Conservation (phyloP, 2,888 invertebrate genomes). For the Sepiola atlantica region DNA sequence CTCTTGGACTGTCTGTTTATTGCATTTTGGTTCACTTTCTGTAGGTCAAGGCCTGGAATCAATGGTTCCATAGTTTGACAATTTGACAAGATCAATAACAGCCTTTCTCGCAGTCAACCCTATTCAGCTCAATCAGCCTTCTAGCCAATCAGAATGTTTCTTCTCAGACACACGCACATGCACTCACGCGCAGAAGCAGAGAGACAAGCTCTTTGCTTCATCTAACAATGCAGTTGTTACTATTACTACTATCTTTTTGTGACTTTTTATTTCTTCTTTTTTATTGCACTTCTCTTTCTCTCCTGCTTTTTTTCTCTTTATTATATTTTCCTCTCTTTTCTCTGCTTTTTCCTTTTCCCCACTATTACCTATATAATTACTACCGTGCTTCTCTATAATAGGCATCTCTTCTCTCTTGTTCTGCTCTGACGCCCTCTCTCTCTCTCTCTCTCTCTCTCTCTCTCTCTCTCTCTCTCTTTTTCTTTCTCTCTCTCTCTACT, state of each 20-base stretch:
- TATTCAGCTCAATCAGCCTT: not conserved
- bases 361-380: too few species aligned
- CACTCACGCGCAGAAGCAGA: not conserved
- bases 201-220: not conserved
- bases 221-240: not conserved
- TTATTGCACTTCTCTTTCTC: not conserved
- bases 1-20: not conserved
- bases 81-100: constrained; percentile 22
- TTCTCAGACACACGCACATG: not conserved
- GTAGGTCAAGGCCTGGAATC: constrained; percentile 32
- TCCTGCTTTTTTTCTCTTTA: not conserved
- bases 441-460: not conserved
- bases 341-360: too few species aligned
- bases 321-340: too few species aligned
- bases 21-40: not conserved
- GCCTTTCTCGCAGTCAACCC: constrained; percentile 18
- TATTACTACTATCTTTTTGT: not conserved
- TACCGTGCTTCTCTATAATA: too few species aligned
- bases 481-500: not conserved
- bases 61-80: constrained; percentile 32
- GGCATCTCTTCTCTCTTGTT: not conserved
- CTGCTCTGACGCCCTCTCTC: not conserved
- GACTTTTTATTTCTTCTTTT: not conserved
- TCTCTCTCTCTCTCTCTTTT: not conserved
- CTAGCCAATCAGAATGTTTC: not conserved